Evolutionary conservation across 2,888 invertebrate genomes (phyloP), one percentile per base, ranked within the genome.

Genomic region (Leucoptera coffeella): DNA sequence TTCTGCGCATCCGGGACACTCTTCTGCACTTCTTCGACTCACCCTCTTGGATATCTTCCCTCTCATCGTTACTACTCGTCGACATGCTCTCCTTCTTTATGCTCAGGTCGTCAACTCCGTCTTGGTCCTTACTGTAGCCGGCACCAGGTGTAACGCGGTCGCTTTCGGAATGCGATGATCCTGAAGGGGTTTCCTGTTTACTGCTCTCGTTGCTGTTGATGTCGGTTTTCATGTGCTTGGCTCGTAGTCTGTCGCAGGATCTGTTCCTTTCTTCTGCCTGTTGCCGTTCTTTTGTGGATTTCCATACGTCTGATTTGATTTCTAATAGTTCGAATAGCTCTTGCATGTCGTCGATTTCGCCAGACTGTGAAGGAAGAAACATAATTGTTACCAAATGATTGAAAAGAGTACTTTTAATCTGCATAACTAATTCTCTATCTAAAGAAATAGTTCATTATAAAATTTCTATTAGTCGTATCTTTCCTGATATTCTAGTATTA

Each of bases 231-330:
- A 57, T 45, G 33, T 50, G 52, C 38, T 67, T 61, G 29, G 59
- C 54, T 51, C 72, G 60, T 43, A 62, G 43, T 45, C 65, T 64
- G 39, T 52, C 75, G 42, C 65, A 65, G 7, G 71, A 67, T 47
- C 69, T 50, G 37, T 61, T 65, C 29, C 67, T 42, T 49, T 72
- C 67, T 38, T 71, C 69, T 32, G 67, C 69, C 41, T 64, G 60
- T 36, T 62, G 65, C 36, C 71, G 52, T 49, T 73, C 71, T 32
- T 71, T 73, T 43, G 71, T 73, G 35, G 72, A 72, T 58, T 69
- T 71, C 82, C 82, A 82, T 43, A 82, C 79, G 43, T 87, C 87
- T 35, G 88, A 85, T 58, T 87, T 87, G 38, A 89, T 89, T 72
- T 88, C 87, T 42, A 89, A 59, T 40, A 89, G 64, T 52, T 87